Conservation (phyloP, 1,140 invertebrate species). For the Nomia melanderi region DNA sequence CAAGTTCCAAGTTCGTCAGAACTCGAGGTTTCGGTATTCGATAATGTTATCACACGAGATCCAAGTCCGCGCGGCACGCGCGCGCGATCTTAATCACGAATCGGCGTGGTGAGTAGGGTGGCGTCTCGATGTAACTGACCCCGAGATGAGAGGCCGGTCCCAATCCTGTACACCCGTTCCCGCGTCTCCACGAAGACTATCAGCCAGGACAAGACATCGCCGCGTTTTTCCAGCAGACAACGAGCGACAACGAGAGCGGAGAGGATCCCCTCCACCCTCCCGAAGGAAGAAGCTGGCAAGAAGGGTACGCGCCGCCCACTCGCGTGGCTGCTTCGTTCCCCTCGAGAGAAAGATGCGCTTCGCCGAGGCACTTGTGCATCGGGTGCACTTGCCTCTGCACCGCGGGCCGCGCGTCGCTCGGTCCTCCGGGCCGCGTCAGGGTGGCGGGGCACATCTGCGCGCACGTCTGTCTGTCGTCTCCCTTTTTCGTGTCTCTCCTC, state of each 20-base stretch:
- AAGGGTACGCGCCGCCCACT: constrained; percentile 76
- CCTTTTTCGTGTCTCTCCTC: constrained; percentile 8
- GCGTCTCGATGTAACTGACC: constrained; percentile 64
- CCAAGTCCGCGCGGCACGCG: constrained; percentile 19
- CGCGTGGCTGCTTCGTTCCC: constrained; percentile 72
- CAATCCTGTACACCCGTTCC: constrained; percentile 34
- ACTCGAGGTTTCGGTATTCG: too few relatives aligned
- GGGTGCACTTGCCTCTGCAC: constrained; percentile 52
- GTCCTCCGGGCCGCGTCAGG: constrained; percentile 13
- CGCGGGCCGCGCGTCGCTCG: constrained; percentile 4
- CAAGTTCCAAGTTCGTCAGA: too few relatives aligned
- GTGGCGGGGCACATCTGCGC: constrained; percentile 43
- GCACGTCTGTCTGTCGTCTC: constrained; percentile 33
- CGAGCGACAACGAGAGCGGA: constrained; percentile 33
- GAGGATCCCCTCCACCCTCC: constrained; percentile 31
- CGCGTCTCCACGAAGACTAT: constrained; percentile 56
- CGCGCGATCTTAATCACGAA: constrained; percentile 39
- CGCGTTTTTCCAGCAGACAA: constrained; percentile 27
- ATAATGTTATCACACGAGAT: background rate
- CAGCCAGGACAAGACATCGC: constrained; percentile 40
- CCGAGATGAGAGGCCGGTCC: constrained; percentile 65
- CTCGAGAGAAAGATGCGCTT: constrained; percentile 1
- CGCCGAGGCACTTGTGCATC: constrained; percentile 32
- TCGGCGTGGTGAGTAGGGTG: background rate
- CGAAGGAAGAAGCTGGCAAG: constrained; percentile 35